Conservation (phyloP, 37 sponge, comb jelly and placozoan genomes). For the Spongilla lacustris region DNA sequence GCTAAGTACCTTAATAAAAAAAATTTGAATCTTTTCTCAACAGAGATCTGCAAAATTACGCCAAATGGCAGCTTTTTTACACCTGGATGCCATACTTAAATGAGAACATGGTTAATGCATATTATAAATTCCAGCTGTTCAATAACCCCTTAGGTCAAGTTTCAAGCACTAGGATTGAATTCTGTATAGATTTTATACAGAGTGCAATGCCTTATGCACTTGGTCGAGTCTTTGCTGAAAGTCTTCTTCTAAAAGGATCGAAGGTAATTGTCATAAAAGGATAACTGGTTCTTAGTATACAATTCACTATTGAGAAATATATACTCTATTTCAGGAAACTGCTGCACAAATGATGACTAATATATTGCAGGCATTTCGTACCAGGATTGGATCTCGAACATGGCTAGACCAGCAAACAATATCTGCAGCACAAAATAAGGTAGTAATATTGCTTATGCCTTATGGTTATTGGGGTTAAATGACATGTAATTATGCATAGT, state of each 20-base stretch:
- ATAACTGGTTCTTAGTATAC: too few species aligned
- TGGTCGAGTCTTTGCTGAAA: background rate
- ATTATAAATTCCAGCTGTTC: slow-evolving; percentile 3
- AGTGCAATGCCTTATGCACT: background rate
- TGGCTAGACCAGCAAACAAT: slow-evolving; percentile 42
- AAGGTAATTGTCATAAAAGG: background rate
- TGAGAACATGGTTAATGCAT: slow-evolving; percentile 12
- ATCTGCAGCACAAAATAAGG: slow-evolving; percentile 30
- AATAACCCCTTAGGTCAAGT: background rate
- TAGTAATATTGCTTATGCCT: background rate
- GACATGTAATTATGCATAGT: slow-evolving; percentile 17
- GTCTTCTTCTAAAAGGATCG: background rate
- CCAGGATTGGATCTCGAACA: slow-evolving; percentile 7
- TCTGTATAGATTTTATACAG: background rate
- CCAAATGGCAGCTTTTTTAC: slow-evolving; percentile 30
- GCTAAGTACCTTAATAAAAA: too few species aligned
- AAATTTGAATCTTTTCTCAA: too few species aligned
- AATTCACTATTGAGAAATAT: background rate
- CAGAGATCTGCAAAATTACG: slow-evolving; percentile 43
- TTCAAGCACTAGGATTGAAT: background rate
- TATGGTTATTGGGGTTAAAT: slow-evolving; percentile 6
- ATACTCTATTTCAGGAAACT: background rate
- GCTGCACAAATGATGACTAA: slow-evolving; percentile 7
- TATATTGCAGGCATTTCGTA: slow-evolving; percentile 31
- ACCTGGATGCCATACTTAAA: slow-evolving; percentile 26